Evolutionary conservation across 2,113 vertebrate species (phyloP).

Genomic region (Rhinopomastus cyanomelas): DNA sequence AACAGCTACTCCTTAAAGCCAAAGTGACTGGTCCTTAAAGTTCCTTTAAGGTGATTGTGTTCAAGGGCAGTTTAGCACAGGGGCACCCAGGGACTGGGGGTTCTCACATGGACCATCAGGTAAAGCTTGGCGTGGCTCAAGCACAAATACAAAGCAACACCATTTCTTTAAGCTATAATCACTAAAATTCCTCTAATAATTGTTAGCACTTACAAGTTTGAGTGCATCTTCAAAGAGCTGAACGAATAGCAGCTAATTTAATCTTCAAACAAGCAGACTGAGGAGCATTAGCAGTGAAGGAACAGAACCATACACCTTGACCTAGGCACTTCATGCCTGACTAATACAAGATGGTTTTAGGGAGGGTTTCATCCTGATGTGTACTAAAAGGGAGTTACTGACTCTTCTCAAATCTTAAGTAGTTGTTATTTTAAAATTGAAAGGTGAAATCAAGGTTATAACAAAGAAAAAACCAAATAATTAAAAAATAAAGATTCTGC

Average conservation of each 20-base stretch:
- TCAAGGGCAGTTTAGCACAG: not conserved
- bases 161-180: not conserved
- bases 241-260: constrained; percentile 60
- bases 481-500: not conserved
- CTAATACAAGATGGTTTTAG: not conserved
- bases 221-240: constrained; percentile 52
- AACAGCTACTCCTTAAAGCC: not conserved
- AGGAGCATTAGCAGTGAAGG: not conserved
- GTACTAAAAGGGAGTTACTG: not conserved
- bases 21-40: not conserved
- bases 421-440: not conserved
- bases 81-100: fast-evolving
- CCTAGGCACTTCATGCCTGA: not conserved
- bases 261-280: constrained; percentile 53
- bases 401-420: not conserved
- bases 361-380: not conserved
- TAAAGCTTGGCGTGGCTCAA: not conserved
- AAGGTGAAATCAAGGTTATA: not conserved
- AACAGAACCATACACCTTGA: not conserved
- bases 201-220: constrained; percentile 18
- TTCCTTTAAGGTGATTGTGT: not conserved
- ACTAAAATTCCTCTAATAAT: constrained; percentile 19
- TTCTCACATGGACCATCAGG: not conserved
- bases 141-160: not conserved
- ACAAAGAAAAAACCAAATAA: not conserved